These are phyloP conservation scores for Chlamydotis undulata DNA, from an alignment of 2,113 vertebrate genomes.

Conservation along the genomic window DNA sequence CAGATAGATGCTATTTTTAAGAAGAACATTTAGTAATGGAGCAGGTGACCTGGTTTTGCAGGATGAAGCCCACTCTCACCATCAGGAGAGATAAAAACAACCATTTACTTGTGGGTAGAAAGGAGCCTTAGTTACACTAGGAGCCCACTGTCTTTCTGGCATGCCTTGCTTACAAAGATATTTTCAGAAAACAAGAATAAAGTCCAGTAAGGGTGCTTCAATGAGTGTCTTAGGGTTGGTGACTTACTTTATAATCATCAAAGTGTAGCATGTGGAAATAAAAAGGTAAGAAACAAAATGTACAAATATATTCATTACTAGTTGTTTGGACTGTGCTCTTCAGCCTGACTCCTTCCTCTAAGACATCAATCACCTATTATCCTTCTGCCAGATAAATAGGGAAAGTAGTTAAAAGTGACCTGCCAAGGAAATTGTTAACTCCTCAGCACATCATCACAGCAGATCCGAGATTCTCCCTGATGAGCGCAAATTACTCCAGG, in stretches of 20 bases:
- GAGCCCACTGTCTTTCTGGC: background rate
- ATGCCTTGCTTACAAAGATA: background rate
- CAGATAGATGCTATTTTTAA: background rate
- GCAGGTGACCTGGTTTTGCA: background rate
- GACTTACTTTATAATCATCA: background rate
- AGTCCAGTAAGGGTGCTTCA: background rate
- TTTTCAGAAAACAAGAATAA: background rate
- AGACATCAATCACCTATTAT: background rate
- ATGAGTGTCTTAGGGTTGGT: background rate
- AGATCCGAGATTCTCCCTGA: background rate
- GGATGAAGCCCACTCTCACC: background rate
- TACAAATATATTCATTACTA: background rate
- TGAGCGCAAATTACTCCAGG: background rate
- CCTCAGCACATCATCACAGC: background rate
- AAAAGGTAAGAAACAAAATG: background rate
- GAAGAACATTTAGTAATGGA: background rate
- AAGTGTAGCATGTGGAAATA: background rate
- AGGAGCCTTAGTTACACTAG: background rate
- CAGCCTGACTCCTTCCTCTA: background rate
- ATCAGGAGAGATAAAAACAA: background rate
- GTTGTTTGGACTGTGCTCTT: background rate
- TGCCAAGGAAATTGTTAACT: conserved; percentile 6
- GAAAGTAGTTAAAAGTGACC: background rate
- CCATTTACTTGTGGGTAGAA: background rate
- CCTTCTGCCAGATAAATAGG: background rate